Percentiles rank a stretch among this genome's conserved stretches.
phyloP scores from a whole-genome alignment of 2,888 invertebrate species.

The Rhyacophila evoluta region DNA sequence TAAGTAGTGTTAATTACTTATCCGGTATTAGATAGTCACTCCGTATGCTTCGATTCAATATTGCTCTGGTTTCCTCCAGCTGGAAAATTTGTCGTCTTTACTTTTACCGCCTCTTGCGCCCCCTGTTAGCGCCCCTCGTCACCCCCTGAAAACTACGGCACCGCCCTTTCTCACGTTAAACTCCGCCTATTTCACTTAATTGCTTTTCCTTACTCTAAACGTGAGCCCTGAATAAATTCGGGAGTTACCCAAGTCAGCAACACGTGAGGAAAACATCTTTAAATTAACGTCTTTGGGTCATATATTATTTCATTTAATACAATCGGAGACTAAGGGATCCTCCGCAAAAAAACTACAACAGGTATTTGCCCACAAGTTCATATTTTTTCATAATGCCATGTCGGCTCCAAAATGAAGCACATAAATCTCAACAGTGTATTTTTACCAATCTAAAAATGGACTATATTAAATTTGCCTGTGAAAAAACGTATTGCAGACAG shows the following conservation, averaged over 20 bases:
- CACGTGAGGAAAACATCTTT: background rate
- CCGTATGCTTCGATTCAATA: background rate
- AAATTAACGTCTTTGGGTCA: background rate
- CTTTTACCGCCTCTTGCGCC: background rate
- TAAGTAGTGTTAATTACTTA: conserved; percentile 18
- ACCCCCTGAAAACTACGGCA: background rate
- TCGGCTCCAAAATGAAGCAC: no score
- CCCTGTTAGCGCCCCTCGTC: background rate
- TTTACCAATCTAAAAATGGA: no score
- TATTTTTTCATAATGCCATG: no score
- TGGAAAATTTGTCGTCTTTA: background rate
- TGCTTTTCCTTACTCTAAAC: conserved; percentile 46
- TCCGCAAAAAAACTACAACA: no score
- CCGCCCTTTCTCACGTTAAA: background rate
- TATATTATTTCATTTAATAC: no score
- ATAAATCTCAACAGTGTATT: no score
- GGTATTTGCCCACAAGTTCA: no score
- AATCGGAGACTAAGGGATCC: no score
- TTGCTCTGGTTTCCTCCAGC: background rate
- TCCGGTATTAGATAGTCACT: background rate
- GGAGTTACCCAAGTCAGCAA: background rate
- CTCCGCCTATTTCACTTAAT: conserved; percentile 33
- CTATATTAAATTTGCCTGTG: no score
- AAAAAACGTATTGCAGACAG: no score
- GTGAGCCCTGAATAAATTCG: conserved; percentile 44